phyloP scores from a whole-genome alignment of 2,113 vertebrate genomes.

The Corvus hawaiiensis region DNA sequence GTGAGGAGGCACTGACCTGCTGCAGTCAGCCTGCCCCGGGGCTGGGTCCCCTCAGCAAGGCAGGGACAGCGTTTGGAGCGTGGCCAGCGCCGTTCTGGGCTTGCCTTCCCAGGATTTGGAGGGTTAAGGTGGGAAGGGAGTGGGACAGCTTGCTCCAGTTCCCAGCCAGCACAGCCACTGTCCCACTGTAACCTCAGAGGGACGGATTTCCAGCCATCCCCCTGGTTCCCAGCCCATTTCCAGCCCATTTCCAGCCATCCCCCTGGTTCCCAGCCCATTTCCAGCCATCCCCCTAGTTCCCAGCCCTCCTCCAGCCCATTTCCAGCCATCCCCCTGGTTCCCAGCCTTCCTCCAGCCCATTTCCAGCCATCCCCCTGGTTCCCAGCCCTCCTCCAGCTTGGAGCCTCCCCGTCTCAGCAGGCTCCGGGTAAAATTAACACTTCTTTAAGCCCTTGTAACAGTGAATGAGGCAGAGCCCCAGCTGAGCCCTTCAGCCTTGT shows the following conservation, averaged over 20 bases:
- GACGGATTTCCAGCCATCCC: neutral
- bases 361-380: neutral
- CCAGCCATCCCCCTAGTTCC: neutral
- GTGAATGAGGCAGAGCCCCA: neutral
- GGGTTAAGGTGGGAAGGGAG: neutral
- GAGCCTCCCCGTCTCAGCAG: neutral
- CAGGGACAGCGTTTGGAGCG: fast-evolving
- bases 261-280: neutral
- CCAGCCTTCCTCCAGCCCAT: neutral
- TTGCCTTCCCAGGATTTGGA: neutral
- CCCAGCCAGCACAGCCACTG: neutral
- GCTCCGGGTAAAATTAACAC: neutral
- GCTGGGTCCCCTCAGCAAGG: neutral
- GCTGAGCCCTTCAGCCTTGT: neutral
- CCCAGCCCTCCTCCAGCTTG: neutral
- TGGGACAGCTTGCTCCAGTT: neutral
- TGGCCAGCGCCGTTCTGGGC: fast-evolving
- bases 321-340: neutral
- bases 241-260: too few relatives aligned
- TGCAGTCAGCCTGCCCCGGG: neutral
- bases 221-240: neutral
- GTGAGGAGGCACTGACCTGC: neutral
- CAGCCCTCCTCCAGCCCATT: neutral
- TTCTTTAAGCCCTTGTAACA: neutral
- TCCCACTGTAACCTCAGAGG: neutral